Conservation (phyloP, 2,113 vertebrate species). For the Thalassarche chlororhynchos region DNA sequence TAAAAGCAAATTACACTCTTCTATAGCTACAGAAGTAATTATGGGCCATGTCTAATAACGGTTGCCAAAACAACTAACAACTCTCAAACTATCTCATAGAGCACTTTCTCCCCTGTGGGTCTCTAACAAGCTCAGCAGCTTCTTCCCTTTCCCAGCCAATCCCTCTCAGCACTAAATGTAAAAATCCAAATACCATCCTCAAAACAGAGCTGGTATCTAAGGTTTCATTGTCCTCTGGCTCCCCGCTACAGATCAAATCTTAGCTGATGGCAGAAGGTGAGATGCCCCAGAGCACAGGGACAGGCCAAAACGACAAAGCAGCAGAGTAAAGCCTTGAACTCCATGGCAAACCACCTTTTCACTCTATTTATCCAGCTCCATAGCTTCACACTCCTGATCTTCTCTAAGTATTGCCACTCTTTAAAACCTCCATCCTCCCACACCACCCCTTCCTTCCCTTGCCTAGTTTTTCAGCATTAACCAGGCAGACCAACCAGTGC, state of each 20-base stretch:
- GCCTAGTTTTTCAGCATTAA: neutral
- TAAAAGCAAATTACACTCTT: slow-evolving; percentile 53
- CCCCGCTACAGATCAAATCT: neutral
- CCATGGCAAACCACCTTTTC: neutral
- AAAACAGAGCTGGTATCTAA: neutral
- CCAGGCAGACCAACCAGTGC: neutral
- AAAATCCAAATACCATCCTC: neutral
- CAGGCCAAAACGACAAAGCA: neutral
- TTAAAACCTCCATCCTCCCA: neutral
- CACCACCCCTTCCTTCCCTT: neutral
- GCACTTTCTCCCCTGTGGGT: neutral
- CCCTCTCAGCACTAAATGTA: neutral
- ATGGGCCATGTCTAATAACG: neutral
- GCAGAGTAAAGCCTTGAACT: neutral
- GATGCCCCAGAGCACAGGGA: neutral
- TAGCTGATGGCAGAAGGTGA: neutral
- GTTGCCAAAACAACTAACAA: slow-evolving; percentile 41
- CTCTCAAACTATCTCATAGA: neutral
- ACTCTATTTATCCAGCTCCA: neutral
- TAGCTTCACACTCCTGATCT: neutral
- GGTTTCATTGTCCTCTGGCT: neutral
- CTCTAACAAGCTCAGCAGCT: neutral
- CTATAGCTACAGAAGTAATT: slow-evolving; percentile 26
- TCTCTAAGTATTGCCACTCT: neutral
- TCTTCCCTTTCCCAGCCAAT: neutral